Conservation (phyloP, 2,888 invertebrate genomes). For the Nasonovia ribisnigri region DNA sequence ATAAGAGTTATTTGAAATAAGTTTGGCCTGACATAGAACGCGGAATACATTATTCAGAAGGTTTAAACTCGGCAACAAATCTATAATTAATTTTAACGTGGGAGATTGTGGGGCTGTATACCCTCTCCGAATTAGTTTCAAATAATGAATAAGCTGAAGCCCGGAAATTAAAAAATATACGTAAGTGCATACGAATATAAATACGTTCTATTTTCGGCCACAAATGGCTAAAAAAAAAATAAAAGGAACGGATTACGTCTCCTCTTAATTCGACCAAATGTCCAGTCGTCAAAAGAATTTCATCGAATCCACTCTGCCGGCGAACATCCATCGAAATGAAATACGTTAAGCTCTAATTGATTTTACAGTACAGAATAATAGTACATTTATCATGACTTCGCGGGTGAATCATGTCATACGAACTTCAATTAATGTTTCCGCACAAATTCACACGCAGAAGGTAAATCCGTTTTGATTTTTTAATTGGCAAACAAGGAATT, state of each 20-base stretch:
- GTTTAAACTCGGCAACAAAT: slow-evolving; percentile 11
- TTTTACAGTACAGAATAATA: not conserved
- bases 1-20: slow-evolving; percentile 20
- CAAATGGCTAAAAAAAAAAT: not conserved
- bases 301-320: not conserved
- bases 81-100: slow-evolving; percentile 29
- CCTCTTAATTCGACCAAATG: not conserved
- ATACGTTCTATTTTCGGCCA: not conserved
- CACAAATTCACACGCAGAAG: not conserved
- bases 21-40: not conserved
- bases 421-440: not conserved
- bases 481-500: not conserved
- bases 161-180: slow-evolving; percentile 1
- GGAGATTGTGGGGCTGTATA: not conserved
- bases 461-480: not conserved
- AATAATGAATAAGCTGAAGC: not conserved
- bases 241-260: not conserved
- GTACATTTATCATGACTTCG: not conserved
- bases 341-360: not conserved
- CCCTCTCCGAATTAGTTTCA: not conserved
- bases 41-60: slow-evolving; percentile 35
- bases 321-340: not conserved
- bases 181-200: not conserved
- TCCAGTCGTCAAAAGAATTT: not conserved
- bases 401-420: not conserved